These are phyloP conservation scores for Aspidoscelis tigris DNA, from an alignment of 2,113 vertebrate genomes.

Conservation along the genomic window DNA sequence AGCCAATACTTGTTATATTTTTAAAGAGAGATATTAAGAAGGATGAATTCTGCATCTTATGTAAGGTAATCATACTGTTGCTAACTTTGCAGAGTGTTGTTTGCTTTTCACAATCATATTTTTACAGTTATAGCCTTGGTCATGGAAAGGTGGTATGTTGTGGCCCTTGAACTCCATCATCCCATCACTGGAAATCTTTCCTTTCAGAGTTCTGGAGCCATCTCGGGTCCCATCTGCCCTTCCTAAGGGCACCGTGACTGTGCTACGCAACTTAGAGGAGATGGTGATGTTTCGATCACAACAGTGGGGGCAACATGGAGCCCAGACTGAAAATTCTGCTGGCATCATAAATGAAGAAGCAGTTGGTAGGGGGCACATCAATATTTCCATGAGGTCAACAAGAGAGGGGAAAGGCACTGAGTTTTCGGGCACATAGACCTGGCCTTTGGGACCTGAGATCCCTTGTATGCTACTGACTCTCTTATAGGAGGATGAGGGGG, in stretches of 20 bases:
- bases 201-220: constrained; percentile 17
- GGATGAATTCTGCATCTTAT: neutral
- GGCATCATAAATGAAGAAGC: constrained; percentile 11
- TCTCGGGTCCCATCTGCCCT: neutral
- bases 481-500: neutral
- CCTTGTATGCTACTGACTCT: neutral
- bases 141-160: no score
- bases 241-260: constrained; percentile 40
- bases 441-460: neutral
- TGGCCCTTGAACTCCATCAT: neutral
- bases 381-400: constrained; percentile 11
- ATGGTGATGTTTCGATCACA: constrained; percentile 50
- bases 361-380: constrained; percentile 22
- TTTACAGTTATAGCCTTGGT: neutral
- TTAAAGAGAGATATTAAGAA: neutral
- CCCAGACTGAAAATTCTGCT: neutral
- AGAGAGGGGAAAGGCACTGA: neutral
- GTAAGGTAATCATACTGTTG: neutral
- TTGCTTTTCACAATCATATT: neutral
- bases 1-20: neutral
- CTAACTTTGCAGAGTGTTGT: neutral
- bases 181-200: neutral
- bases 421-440: neutral
- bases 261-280: constrained; percentile 57
- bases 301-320: neutral